Evolutionary conservation across 2,797 vertebrate species (phyloP).

Genomic region (Pseudomugil tenellus): DNA sequence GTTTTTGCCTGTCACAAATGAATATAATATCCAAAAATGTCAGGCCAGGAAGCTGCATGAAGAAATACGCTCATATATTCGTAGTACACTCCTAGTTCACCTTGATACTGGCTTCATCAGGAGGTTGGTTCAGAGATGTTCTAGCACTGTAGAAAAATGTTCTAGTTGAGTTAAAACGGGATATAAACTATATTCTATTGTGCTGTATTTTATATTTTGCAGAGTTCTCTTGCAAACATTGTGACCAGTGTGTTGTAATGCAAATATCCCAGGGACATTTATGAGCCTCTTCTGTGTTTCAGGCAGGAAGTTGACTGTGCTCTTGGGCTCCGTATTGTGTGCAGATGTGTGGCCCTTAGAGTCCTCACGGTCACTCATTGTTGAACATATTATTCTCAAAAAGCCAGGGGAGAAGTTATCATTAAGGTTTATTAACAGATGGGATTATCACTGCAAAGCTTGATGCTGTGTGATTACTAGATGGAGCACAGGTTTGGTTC

Average conservation of each 20-base stretch:
- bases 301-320: slow-evolving; percentile 53
- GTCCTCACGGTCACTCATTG: slow-evolving; percentile 15
- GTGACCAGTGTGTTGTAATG: slow-evolving; percentile 31
- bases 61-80: neutral
- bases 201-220: slow-evolving; percentile 6
- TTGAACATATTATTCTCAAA: slow-evolving; percentile 18
- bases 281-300: slow-evolving; percentile 27
- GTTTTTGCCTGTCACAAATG: slow-evolving; percentile 25
- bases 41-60: slow-evolving; percentile 7
- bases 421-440: slow-evolving; percentile 1
- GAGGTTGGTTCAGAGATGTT: neutral
- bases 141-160: neutral
- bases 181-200: neutral
- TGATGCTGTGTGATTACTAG: neutral
- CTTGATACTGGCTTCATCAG: too few relatives aligned
- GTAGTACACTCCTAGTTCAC: too few relatives aligned
- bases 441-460: slow-evolving; percentile 4
- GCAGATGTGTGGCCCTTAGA: slow-evolving; percentile 50
- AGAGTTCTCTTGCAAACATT: slow-evolving; percentile 27
- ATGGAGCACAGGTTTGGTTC: neutral
- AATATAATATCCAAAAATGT: slow-evolving; percentile 33
- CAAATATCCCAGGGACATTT: slow-evolving; percentile 36
- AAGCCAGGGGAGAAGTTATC: neutral
- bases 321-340: slow-evolving; percentile 39
- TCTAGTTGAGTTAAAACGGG: neutral